A percentile compares a stretch with the other conserved stretches of the same genome.
Conservation (phyloP, 1,140 invertebrate species). For the Uloborus diversus region DNA sequence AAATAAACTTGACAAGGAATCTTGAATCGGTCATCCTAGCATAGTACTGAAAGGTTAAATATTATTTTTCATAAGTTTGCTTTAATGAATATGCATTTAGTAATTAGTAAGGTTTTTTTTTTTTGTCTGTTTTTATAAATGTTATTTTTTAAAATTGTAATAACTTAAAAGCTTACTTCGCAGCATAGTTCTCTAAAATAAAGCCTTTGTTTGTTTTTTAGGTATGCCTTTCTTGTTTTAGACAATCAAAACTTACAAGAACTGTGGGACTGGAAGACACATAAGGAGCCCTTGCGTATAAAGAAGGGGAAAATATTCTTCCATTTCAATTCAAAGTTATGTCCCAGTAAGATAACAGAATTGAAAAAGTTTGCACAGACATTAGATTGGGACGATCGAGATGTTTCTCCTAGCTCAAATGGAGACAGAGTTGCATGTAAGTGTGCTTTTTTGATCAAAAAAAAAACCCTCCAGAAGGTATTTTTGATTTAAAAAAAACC, state of each 20-base stretch:
- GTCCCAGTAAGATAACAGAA: conserved; percentile 77
- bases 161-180: too few relatives aligned
- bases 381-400: conserved; percentile 71
- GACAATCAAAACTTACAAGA: conserved; percentile 94
- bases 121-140: too few relatives aligned
- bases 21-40: too few relatives aligned
- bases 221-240: conserved; percentile 77
- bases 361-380: conserved; percentile 68
- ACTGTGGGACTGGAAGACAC: conserved; percentile 79
- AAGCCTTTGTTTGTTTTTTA: conserved; percentile 62
- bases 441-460: conserved; percentile 62
- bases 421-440: conserved; percentile 90
- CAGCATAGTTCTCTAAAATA: too few relatives aligned
- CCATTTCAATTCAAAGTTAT: conserved; percentile 95
- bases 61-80: too few relatives aligned
- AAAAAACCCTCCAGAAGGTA: too few relatives aligned
- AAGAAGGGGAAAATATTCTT: conserved; percentile 81
- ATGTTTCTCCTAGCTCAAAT: conserved; percentile 84
- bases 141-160: too few relatives aligned
- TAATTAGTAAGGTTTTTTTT: too few relatives aligned
- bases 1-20: too few relatives aligned
- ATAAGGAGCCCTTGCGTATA: conserved; percentile 66
- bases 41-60: too few relatives aligned
- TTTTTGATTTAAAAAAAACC: too few relatives aligned
- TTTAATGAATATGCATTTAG: too few relatives aligned